Percentiles rank a stretch among this genome's conserved stretches.
These are phyloP conservation scores for Octomys mimax DNA, from an alignment of 2,797 vertebrate species.

Conservation along the genomic window DNA sequence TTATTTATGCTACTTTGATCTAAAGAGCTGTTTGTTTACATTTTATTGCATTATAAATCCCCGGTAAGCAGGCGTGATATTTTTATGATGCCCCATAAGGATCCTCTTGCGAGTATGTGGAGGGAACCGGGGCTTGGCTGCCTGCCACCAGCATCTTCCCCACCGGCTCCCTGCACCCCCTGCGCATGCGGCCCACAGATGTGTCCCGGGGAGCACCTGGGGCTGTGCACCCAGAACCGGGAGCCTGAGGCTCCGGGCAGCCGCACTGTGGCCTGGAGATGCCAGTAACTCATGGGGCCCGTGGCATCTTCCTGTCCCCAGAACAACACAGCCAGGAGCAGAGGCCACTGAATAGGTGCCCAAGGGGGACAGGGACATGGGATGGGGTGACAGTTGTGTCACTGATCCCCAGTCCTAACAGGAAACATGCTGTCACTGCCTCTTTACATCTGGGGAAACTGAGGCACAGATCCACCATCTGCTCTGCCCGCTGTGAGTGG, in stretches of 20 bases:
- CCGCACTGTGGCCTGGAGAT: background rate
- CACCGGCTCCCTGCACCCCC: constrained; percentile 55
- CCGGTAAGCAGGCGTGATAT: constrained; percentile 82
- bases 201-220: constrained; percentile 77
- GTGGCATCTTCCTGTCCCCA: background rate
- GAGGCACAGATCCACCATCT: background rate
- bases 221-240: background rate
- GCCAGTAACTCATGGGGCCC: accelerated
- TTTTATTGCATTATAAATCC: constrained; percentile 87
- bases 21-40: constrained; percentile 88
- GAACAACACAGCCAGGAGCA: background rate
- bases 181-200: constrained; percentile 82
- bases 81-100: constrained; percentile 82
- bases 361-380: background rate
- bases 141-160: constrained; percentile 80
- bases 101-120: constrained; percentile 68
- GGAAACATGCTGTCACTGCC: background rate
- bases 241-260: background rate
- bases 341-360: background rate
- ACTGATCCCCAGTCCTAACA: no score
- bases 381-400: background rate
- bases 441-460: background rate
- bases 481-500: no score
- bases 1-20: constrained; percentile 86
- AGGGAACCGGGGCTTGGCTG: constrained; percentile 71